Evolutionary conservation across 2,797 vertebrate species (phyloP).

Genomic region (Antrozous pallidus): DNA sequence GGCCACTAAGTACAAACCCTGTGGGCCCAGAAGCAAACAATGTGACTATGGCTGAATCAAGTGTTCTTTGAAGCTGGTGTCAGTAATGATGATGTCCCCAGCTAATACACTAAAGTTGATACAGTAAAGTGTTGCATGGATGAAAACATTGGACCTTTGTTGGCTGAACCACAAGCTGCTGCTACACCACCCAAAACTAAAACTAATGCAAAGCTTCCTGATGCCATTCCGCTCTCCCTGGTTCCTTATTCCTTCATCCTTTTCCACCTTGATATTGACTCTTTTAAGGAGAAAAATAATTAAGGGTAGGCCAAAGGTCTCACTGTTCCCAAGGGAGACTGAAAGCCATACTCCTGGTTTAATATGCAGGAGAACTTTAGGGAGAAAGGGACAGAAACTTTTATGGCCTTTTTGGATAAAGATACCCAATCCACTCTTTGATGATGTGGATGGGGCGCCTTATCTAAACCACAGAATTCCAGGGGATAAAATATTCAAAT

Average conservation of each 20-base stretch:
- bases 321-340: not conserved
- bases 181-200: not conserved
- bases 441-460: not conserved
- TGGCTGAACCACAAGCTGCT: not conserved
- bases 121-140: not conserved
- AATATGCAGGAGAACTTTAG: not conserved
- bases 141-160: not conserved
- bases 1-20: not conserved
- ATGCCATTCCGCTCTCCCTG: fast-evolving
- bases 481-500: not conserved
- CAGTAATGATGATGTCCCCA: not conserved
- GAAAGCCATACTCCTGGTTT: not conserved
- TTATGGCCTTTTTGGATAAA: not conserved
- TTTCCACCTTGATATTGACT: not conserved
- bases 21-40: not conserved
- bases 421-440: not conserved
- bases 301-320: not conserved
- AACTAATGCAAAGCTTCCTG: not conserved
- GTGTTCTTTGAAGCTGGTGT: not conserved
- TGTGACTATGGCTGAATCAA: not conserved
- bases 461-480: not conserved
- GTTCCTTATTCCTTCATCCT: fast-evolving
- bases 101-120: too few relatives aligned
- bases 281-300: not conserved
- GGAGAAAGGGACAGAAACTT: not conserved